Percentiles rank a stretch among this genome's conserved stretches.
Conservation (phyloP, 35 echinoderm and acorn worm genomes). For the Eucidaris tribuloides region DNA sequence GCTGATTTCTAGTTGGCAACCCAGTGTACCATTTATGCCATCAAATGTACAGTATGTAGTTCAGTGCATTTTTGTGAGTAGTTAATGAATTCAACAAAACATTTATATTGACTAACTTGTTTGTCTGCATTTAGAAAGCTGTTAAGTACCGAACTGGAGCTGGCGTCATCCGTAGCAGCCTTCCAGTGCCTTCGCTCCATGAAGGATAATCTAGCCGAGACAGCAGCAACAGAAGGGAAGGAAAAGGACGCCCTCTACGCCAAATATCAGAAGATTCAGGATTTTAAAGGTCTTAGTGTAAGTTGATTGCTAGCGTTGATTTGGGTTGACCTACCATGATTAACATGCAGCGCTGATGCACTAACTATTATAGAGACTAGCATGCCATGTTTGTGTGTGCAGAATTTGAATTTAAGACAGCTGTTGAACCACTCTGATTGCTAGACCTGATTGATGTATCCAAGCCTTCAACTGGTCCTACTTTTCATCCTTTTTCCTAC, state of each 20-base stretch:
- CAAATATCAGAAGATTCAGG: conserved; percentile 68
- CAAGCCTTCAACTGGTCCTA: no score
- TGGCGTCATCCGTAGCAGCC: conserved; percentile 38
- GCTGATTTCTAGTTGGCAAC: no score
- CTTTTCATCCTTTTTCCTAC: no score
- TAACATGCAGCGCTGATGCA: no score
- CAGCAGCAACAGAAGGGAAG: conserved; percentile 20
- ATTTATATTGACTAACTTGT: background rate
- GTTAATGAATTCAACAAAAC: background rate
- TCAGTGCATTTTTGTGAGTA: background rate
- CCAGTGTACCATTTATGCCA: no score
- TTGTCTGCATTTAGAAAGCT: conserved; percentile 31
- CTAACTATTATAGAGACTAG: no score
- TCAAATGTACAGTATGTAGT: background rate
- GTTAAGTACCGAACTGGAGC: conserved; percentile 49
- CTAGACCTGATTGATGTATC: no score
- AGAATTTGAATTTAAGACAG: no score
- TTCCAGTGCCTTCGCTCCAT: conserved; percentile 27
- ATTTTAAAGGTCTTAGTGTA: conserved; percentile 63
- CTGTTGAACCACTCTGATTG: no score
- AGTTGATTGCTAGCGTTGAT: no score
- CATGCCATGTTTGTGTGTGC: no score
- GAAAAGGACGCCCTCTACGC: conserved; percentile 62
- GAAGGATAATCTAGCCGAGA: conserved; percentile 13
- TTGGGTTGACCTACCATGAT: no score